Conservation (phyloP, 2,888 invertebrate species). For the Heliconius cydno region DNA sequence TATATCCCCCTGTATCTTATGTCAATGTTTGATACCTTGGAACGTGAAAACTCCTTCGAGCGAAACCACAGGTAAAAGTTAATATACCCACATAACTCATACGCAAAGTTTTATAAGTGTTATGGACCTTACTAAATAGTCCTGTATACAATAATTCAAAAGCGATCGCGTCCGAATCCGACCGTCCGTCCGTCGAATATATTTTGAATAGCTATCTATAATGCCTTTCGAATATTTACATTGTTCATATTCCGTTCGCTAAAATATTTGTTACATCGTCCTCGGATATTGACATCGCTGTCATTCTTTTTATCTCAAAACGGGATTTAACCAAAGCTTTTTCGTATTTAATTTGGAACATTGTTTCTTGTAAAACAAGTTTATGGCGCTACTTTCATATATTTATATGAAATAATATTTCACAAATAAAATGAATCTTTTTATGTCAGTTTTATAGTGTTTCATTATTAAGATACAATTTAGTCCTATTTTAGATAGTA, state of each 20-base stretch:
- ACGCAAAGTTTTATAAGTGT: too few species aligned
- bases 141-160: not conserved
- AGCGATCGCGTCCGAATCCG: not conserved
- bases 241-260: constrained; percentile 9
- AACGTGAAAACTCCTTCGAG: too few species aligned
- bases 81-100: too few species aligned
- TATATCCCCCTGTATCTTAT: not conserved
- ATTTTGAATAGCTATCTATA: constrained; percentile 1
- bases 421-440: too few species aligned
- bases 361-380: not conserved
- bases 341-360: not conserved
- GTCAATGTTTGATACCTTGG: not conserved
- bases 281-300: constrained; percentile 13
- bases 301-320: constrained; percentile 9
- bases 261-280: constrained; percentile 1
- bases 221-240: constrained; percentile 6
- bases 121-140: not conserved
- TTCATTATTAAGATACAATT: too few species aligned
- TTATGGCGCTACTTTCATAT: too few species aligned
- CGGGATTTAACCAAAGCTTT: not conserved
- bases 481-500: too few species aligned
- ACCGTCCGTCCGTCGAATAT: too few species aligned
- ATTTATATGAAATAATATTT: too few species aligned
- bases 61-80: too few species aligned
- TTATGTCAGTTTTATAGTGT: too few species aligned